Evolutionary conservation across 2,113 vertebrate genomes (phyloP).

Genomic region (Oryzias melastigma): DNA sequence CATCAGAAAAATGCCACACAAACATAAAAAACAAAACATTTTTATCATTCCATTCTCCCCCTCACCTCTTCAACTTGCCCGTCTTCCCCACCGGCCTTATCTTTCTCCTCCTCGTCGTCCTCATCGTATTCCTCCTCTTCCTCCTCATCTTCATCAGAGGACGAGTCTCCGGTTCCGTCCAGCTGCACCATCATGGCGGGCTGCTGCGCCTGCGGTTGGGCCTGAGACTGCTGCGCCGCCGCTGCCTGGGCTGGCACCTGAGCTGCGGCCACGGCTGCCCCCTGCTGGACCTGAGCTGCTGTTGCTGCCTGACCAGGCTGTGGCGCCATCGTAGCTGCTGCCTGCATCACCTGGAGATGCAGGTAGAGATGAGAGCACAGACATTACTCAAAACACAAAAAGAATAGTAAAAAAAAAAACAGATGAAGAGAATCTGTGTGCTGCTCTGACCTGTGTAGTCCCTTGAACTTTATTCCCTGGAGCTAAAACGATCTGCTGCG

Average conservation of each 20-base stretch:
- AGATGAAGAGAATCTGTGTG: no score
- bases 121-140: slow-evolving; percentile 98
- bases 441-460: slow-evolving; percentile 82
- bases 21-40: no score
- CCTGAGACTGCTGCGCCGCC: slow-evolving; percentile 83
- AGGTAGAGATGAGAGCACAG: no score
- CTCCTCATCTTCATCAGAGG: slow-evolving; percentile 96
- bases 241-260: slow-evolving; percentile 59
- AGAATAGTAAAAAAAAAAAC: no score
- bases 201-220: slow-evolving; percentile 83
- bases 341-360: slow-evolving; percentile 72
- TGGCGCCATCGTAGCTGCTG: slow-evolving; percentile 83
- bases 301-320: slow-evolving; percentile 84
- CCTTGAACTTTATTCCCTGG: slow-evolving; percentile 87
- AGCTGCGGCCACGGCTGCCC: slow-evolving; percentile 46
- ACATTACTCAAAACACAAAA: no score
- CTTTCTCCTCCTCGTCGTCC: slow-evolving; percentile 96
- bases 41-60: background rate
- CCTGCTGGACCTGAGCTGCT: slow-evolving; percentile 51
- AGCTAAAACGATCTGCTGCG: slow-evolving; percentile 95
- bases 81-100: slow-evolving; percentile 94
- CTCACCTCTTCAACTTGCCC: slow-evolving; percentile 96
- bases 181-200: slow-evolving; percentile 93
- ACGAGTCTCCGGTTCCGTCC: slow-evolving; percentile 93
- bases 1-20: no score